Conservation (phyloP, 2,888 invertebrate species). For the Vanessa cardui region DNA sequence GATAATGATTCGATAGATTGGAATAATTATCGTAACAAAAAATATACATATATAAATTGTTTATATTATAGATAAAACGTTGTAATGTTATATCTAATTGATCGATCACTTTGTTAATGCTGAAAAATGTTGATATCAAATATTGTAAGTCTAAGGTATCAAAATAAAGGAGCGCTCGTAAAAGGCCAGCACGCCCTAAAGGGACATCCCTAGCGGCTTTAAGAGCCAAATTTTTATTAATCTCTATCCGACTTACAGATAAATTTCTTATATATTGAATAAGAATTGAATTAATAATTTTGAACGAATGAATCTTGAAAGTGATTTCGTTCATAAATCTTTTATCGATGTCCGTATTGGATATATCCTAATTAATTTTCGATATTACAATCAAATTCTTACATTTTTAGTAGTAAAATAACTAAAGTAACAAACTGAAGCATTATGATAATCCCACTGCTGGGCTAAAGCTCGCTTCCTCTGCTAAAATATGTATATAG, state of each 20-base stretch:
- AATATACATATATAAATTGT: too few relatives aligned
- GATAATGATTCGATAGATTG: too few relatives aligned
- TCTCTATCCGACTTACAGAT: constrained; percentile 62
- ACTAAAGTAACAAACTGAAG: too few relatives aligned
- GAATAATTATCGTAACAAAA: too few relatives aligned
- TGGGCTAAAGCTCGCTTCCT: too few relatives aligned
- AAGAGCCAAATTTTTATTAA: constrained; percentile 75
- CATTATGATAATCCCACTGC: too few relatives aligned
- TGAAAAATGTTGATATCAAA: constrained; percentile 52
- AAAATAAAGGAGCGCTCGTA: constrained; percentile 74
- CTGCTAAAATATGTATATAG: too few relatives aligned
- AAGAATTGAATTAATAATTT: constrained; percentile 63
- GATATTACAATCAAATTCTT: neutral
- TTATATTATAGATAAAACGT: too few relatives aligned
- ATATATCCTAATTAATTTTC: constrained; percentile 18
- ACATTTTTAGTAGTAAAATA: too few relatives aligned
- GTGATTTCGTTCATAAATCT: constrained; percentile 34
- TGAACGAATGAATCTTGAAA: constrained; percentile 45
- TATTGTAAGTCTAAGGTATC: constrained; percentile 73
- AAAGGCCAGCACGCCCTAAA: constrained; percentile 76
- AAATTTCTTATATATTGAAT: constrained; percentile 66
- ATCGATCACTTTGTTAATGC: constrained; percentile 25
- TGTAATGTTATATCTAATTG: neutral
- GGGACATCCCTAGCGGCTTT: constrained; percentile 67
- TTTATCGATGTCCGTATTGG: constrained; percentile 31